phyloP scores from a whole-genome alignment of 2,113 vertebrate species.

The Sinosuthora webbiana region DNA sequence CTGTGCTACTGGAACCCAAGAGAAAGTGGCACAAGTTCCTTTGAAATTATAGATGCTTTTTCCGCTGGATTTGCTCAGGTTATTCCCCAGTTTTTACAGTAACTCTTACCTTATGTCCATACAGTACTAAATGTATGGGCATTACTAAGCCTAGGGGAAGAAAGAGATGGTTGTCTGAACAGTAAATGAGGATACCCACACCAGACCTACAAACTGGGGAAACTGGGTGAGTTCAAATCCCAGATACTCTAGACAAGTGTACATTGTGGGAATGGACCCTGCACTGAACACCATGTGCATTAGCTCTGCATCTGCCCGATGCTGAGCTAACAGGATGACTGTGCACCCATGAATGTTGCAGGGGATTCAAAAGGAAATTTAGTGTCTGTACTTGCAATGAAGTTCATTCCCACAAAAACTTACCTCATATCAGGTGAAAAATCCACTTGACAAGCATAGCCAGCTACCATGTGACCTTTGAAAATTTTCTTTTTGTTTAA shows the following conservation, averaged over 20 bases:
- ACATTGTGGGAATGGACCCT: fast-evolving
- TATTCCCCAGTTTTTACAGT: background rate
- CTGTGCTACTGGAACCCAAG: background rate
- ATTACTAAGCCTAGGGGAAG: background rate
- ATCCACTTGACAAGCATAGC: slow-evolving; percentile 97
- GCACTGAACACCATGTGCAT: background rate
- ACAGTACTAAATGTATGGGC: background rate
- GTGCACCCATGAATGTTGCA: background rate
- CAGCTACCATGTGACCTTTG: slow-evolving; percentile 99
- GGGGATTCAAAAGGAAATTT: background rate
- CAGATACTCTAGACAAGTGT: background rate
- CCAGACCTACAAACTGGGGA: fast-evolving
- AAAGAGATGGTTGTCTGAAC: background rate
- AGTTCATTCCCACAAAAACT: background rate
- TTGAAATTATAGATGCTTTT: background rate
- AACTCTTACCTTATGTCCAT: background rate
- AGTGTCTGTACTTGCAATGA: background rate
- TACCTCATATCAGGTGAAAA: slow-evolving; percentile 99
- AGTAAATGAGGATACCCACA: background rate
- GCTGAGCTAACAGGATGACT: background rate
- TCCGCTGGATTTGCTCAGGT: background rate
- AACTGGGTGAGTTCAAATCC: background rate
- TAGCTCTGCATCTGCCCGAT: too few relatives aligned
- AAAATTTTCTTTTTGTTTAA: slow-evolving; percentile 99
- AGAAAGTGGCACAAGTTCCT: background rate